phyloP scores from a whole-genome alignment of 2,888 invertebrate genomes.

The Lasius platythorax region DNA sequence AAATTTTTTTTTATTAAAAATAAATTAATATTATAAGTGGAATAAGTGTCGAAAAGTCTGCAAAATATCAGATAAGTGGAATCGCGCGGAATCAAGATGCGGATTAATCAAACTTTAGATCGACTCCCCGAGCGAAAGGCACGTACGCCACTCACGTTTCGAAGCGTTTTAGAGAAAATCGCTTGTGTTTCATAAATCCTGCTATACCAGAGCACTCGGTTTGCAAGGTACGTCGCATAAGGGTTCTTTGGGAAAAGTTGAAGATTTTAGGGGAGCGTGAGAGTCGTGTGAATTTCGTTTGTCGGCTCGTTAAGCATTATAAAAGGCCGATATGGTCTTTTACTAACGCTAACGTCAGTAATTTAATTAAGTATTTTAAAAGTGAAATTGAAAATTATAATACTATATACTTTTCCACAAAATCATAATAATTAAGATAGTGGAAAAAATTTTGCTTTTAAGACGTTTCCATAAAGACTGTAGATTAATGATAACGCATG shows the following conservation, averaged over 20 bases:
- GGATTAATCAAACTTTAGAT: constrained; percentile 21
- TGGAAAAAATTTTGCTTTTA: not conserved
- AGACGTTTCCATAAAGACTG: not conserved
- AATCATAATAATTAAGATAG: constrained; percentile 5
- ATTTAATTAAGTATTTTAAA: constrained; percentile 23
- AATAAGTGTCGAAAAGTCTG: not conserved
- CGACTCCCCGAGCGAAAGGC: constrained; percentile 14
- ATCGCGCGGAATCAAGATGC: not conserved
- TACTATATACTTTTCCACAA: not conserved
- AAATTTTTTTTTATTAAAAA: not conserved
- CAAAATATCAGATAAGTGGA: not conserved
- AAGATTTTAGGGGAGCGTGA: constrained; percentile 50
- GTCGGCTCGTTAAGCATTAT: constrained; percentile 58
- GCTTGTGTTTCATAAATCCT: constrained; percentile 73
- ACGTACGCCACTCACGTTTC: constrained; percentile 72
- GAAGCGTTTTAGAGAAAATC: constrained; percentile 73
- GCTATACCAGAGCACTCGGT: constrained; percentile 25
- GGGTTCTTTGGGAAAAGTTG: constrained; percentile 53
- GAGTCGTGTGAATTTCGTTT: constrained; percentile 65
- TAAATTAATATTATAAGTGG: not conserved
- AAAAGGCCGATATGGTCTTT: constrained; percentile 35
- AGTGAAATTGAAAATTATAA: constrained; percentile 1
- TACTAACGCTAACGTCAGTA: not conserved
- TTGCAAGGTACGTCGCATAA: constrained; percentile 21
- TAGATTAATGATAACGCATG: not conserved